phyloP scores from a whole-genome alignment of 2,113 vertebrate species.

The Canis aureus region DNA sequence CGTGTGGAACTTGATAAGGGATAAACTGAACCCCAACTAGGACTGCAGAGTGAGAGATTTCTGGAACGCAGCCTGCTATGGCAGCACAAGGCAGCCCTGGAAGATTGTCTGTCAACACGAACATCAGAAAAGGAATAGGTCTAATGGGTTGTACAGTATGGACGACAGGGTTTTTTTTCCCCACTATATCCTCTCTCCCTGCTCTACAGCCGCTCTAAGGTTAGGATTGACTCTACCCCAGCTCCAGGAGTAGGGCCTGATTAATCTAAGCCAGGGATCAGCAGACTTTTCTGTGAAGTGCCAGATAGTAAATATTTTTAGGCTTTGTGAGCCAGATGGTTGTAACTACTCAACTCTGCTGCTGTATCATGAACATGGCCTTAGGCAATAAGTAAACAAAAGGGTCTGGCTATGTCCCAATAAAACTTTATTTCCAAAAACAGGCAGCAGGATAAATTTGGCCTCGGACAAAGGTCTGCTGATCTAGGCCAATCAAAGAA shows the following conservation, averaged over 20 bases:
- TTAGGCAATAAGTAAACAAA: constrained; percentile 16
- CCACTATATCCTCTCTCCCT: not conserved
- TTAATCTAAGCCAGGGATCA: not conserved
- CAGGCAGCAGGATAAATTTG: not conserved
- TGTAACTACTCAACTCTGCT: not conserved
- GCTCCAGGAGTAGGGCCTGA: not conserved
- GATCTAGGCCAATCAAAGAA: not conserved
- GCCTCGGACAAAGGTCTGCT: not conserved
- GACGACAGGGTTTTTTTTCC: not conserved
- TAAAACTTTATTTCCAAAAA: constrained; percentile 59
- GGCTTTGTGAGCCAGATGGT: not conserved
- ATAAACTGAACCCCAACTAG: not conserved
- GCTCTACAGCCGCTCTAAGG: not conserved
- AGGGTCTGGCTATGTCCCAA: not conserved
- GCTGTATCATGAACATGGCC: not conserved
- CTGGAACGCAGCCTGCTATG: not conserved
- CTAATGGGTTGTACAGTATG: not conserved
- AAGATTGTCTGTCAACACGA: not conserved
- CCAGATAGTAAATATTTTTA: not conserved
- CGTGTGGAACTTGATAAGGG: not conserved
- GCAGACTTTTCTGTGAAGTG: not conserved
- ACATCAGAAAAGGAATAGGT: constrained; percentile 4
- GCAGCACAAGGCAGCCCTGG: not conserved
- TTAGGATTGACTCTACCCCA: not conserved
- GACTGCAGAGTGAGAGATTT: not conserved